Evolutionary conservation across 1,140 invertebrate species (phyloP).

Genomic region (Megalonaias nervosa): DNA sequence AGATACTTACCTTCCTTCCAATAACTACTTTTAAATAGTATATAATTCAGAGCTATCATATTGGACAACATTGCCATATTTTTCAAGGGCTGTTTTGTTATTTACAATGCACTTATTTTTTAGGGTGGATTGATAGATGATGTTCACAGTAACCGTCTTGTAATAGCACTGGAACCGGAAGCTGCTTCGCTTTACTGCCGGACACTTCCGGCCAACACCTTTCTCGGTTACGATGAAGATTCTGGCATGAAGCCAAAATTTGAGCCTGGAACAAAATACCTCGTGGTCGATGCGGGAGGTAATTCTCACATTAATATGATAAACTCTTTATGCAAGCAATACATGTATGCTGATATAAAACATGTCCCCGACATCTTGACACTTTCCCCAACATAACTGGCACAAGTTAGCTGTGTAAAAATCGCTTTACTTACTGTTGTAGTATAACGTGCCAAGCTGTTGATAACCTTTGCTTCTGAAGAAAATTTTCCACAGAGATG

Average conservation of each 20-base stretch:
- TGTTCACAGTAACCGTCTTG: slow-evolving; percentile 61
- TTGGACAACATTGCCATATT: too few relatives aligned
- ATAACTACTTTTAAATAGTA: too few relatives aligned
- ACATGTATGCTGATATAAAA: too few relatives aligned
- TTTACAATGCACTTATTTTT: not conserved
- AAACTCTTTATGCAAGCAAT: not conserved
- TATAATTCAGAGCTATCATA: too few relatives aligned
- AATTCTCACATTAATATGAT: not conserved
- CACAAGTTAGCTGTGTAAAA: too few relatives aligned
- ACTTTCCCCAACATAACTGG: too few relatives aligned
- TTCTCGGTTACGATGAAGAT: slow-evolving; percentile 49
- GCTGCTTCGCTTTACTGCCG: slow-evolving; percentile 64
- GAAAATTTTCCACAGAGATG: too few relatives aligned
- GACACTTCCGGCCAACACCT: slow-evolving; percentile 59
- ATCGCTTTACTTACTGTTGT: too few relatives aligned
- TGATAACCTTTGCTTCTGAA: too few relatives aligned
- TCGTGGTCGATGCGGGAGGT: slow-evolving; percentile 67
- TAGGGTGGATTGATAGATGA: slow-evolving; percentile 62
- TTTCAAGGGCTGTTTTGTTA: not conserved
- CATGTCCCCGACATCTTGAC: too few relatives aligned
- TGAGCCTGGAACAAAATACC: slow-evolving; percentile 66
- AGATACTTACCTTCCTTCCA: too few relatives aligned
- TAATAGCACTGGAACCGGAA: slow-evolving; percentile 66
- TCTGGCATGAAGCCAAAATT: slow-evolving; percentile 54
- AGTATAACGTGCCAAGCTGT: too few relatives aligned